Conservation (phyloP, 2,797 vertebrate genomes). For the Sternotherus odoratus region DNA sequence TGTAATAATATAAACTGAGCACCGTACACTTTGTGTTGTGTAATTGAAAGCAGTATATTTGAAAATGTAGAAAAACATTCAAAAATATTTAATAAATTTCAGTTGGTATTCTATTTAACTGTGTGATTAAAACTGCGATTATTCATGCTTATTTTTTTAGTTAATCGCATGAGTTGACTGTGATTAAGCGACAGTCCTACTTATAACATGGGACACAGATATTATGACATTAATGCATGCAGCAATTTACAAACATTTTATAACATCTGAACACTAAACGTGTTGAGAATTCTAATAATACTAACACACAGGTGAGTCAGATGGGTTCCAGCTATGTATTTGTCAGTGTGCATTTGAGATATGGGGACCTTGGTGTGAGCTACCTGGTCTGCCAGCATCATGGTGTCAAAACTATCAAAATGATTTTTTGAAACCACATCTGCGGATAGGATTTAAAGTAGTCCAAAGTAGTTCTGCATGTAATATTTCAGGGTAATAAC, state of each 20-base stretch:
- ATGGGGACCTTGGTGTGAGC: not conserved
- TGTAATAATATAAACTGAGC: too few species aligned
- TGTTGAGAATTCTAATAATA: not conserved
- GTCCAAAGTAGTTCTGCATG: not conserved
- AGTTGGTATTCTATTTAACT: too few species aligned
- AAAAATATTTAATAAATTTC: too few species aligned
- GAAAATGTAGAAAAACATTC: too few species aligned
- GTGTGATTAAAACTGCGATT: too few species aligned
- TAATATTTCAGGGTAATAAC: not conserved
- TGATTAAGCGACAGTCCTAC: too few species aligned
- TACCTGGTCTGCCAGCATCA: not conserved
- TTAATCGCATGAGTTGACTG: too few species aligned
- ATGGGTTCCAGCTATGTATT: not conserved
- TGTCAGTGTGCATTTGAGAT: not conserved
- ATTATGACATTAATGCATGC: not conserved
- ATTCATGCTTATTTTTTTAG: too few species aligned
- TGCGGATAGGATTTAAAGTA: not conserved
- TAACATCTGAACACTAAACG: not conserved
- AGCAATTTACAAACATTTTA: not conserved
- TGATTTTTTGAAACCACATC: fast-evolving
- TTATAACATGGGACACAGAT: not conserved
- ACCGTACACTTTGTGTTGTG: too few species aligned
- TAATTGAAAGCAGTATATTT: too few species aligned
- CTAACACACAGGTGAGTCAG: not conserved
- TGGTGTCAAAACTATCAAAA: not conserved